phyloP scores from a whole-genome alignment of 2,113 vertebrate genomes.

The Seriola quinqueradiata region DNA sequence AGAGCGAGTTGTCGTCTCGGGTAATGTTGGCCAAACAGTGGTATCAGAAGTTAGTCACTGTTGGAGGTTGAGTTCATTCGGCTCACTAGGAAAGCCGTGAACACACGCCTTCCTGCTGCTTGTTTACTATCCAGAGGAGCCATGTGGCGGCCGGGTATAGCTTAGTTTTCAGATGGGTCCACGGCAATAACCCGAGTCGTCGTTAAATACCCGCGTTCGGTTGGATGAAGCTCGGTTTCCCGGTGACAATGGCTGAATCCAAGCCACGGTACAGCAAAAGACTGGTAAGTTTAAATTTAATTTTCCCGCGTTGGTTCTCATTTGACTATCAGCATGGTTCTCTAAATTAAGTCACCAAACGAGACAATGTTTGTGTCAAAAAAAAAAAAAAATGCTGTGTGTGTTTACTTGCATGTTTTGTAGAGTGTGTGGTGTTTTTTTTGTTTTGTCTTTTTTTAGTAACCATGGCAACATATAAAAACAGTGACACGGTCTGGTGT shows the following conservation, averaged over 20 bases:
- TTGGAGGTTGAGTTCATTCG: too few species aligned
- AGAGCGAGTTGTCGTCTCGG: neutral
- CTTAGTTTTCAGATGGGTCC: neutral
- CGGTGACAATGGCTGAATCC: constrained; percentile 60
- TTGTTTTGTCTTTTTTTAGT: too few species aligned
- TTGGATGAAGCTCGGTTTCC: neutral
- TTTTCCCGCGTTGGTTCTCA: neutral
- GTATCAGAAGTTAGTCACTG: too few species aligned
- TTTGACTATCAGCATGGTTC: neutral
- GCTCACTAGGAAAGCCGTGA: neutral
- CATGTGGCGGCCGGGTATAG: neutral
- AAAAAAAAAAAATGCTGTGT: too few species aligned
- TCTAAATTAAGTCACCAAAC: neutral
- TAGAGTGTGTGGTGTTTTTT: too few species aligned
- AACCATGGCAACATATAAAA: too few species aligned
- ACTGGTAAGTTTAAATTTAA: constrained; percentile 87
- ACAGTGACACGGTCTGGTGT: too few species aligned
- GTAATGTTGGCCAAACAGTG: neutral
- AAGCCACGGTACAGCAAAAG: constrained; percentile 92
- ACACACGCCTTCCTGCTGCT: neutral
- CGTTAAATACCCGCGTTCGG: neutral
- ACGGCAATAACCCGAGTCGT: neutral
- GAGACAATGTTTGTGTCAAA: too few species aligned
- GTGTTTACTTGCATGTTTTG: too few species aligned
- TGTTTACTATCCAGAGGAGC: neutral